Conservation (phyloP, 2,888 invertebrate species). For the Nematopogon swammerdamellus region DNA sequence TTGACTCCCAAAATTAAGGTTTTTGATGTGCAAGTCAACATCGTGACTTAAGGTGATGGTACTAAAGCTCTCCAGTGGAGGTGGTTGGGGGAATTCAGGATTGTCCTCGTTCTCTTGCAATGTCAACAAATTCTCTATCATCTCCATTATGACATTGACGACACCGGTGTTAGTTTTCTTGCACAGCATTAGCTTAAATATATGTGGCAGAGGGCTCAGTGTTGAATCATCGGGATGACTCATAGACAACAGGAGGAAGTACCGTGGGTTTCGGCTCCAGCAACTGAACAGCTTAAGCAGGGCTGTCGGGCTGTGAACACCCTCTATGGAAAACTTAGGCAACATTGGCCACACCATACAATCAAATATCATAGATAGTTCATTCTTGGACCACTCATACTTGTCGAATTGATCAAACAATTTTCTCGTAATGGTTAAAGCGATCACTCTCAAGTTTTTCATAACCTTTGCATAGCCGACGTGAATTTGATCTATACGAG, state of each 20-base stretch:
- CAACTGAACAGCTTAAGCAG: conserved; percentile 73
- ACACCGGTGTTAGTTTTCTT: conserved; percentile 67
- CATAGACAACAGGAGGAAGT: conserved; percentile 67
- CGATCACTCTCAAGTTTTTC: conserved; percentile 61
- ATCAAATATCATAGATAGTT: conserved; percentile 72
- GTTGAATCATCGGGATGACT: conserved; percentile 46
- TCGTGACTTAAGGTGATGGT: conserved; percentile 20
- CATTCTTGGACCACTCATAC: conserved; percentile 66
- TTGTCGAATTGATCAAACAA: conserved; percentile 78
- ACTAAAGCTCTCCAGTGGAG: conserved; percentile 32
- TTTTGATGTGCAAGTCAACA: conserved; percentile 19
- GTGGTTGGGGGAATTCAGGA: conserved; percentile 15
- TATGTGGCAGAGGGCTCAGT: conserved; percentile 59
- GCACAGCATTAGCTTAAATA: conserved; percentile 69
- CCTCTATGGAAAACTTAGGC: conserved; percentile 72
- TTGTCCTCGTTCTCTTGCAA: conserved; percentile 51
- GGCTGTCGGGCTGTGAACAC: conserved; percentile 79
- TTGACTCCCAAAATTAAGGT: conserved; percentile 68
- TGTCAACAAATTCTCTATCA: conserved; percentile 71
- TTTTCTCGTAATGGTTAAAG: conserved; percentile 61
- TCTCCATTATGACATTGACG: conserved; percentile 64
- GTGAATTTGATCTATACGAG: conserved; percentile 53
- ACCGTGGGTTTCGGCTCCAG: conserved; percentile 81
- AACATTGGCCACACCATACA: conserved; percentile 80
- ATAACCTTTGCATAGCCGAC: conserved; percentile 62